Percentiles rank a stretch among this genome's conserved stretches.
Evolutionary conservation across 2,797 vertebrate genomes (phyloP).

Genomic region (Sandelia bainsii): DNA sequence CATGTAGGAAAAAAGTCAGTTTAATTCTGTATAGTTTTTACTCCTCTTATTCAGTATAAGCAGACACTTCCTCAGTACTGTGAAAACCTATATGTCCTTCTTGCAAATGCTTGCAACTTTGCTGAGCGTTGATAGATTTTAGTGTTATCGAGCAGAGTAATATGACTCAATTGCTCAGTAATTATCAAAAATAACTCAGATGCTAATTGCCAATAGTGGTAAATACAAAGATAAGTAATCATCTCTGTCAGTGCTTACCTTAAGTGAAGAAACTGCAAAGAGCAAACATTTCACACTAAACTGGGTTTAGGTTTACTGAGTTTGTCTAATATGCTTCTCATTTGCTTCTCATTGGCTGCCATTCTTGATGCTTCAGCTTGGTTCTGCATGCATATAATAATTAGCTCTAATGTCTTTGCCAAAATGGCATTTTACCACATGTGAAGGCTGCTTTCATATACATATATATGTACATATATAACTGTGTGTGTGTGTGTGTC

Average conservation of each 20-base stretch:
- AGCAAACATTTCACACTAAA: too few relatives aligned
- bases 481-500: too few relatives aligned
- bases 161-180: not conserved
- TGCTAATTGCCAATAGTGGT: not conserved
- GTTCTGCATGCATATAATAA: not conserved
- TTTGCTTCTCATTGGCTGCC: not conserved
- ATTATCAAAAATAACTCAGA: not conserved
- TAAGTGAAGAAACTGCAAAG: not conserved
- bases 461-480: too few relatives aligned
- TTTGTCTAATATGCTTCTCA: too few relatives aligned
- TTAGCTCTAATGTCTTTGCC: not conserved
- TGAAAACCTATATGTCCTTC: not conserved
- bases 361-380: not conserved
- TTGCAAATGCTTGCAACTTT: conserved; percentile 10
- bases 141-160: not conserved
- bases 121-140: not conserved
- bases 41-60: too few relatives aligned
- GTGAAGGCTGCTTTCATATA: not conserved
- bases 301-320: too few relatives aligned
- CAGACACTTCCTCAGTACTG: too few relatives aligned
- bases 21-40: not conserved
- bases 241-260: not conserved
- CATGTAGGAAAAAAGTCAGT: not conserved
- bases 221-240: not conserved
- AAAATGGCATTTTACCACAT: not conserved